Evolutionary conservation across 2,888 invertebrate species (phyloP), one percentile per base, ranked within the genome.

Genomic region (Gisinianus flammeolus): DNA sequence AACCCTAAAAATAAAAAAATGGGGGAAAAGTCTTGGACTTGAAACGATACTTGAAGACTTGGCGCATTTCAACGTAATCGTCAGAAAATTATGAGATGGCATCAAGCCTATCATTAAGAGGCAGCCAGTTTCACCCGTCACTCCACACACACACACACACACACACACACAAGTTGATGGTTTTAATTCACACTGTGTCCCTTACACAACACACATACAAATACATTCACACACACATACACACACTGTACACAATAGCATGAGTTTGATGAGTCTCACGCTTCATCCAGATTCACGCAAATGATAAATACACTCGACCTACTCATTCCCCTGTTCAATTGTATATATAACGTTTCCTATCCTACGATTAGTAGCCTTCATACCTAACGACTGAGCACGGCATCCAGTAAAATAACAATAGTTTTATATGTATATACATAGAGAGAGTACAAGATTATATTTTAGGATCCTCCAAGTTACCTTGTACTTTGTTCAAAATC

Each of bases 231-330:
- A 44, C 35, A 22, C 28, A 24, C 2, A 8, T 35, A 68, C 44
- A 44, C 68, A 68, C 68, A 68, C 68, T 68, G 44, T 8, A 35
- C 30, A 67, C 31, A n/a, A 64, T 64, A 66, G 74, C 66, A 66
- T 74, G 74, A 52, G 74, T 66, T 74, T 74, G 66, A 74, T 66
- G 74, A 74, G 74, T 52, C 74, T 74, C 74, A 67, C 73, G 73
- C 73, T 73, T 73, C 62, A 22, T 54, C 52, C 31, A 74, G 66
- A 74, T 66, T 74, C 74, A 74, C 74, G 74, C 74, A 67, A 66
- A 74, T 52, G 66, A 66, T 74, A 74, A 66, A 44, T 66, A 24
- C 19, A 26, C 31, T 66, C 28, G 19, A n/a, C 10, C 6, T 28
- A 70, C 6, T 28, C 54, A 54, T 16, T 54, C 35, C 28, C 35